A percentile compares a stretch with the other conserved stretches of the same genome.
These are phyloP conservation scores for Thunnus albacares DNA, from an alignment of 2,797 vertebrate species.

Conservation along the genomic window DNA sequence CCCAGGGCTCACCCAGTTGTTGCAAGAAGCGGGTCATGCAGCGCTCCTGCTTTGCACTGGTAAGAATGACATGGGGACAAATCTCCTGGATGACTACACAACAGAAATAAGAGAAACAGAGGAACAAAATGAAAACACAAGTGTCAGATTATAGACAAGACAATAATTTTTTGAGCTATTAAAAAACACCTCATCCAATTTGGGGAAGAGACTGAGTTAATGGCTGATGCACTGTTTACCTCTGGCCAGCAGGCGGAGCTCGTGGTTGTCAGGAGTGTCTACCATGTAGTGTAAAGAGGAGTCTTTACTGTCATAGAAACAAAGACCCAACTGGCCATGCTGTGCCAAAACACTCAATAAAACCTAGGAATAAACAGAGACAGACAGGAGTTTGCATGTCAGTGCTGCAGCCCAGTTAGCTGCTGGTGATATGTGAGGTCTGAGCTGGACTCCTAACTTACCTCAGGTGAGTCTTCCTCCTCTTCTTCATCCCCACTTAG, in stretches of 20 bases:
- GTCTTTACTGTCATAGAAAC: constrained; percentile 92
- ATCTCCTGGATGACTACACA: constrained; percentile 90
- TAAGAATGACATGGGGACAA: constrained; percentile 90
- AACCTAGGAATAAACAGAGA: constrained; percentile 74
- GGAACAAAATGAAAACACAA: neutral
- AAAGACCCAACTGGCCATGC: constrained; percentile 88
- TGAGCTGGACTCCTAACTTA: constrained; percentile 40
- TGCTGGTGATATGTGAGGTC: neutral
- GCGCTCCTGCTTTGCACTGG: constrained; percentile 95
- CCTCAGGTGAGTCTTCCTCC: constrained; percentile 73
- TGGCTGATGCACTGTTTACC: constrained; percentile 69
- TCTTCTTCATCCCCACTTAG: constrained; percentile 73
- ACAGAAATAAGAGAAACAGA: constrained; percentile 5
- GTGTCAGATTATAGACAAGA: neutral
- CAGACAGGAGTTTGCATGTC: neutral
- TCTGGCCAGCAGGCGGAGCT: constrained; percentile 90
- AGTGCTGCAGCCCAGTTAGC: neutral
- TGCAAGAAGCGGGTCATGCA: constrained; percentile 89
- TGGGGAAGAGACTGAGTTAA: neutral
- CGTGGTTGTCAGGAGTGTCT: constrained; percentile 88
- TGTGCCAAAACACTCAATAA: constrained; percentile 91
- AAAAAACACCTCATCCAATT: neutral
- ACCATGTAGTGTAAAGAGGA: constrained; percentile 91
- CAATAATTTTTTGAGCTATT: neutral
- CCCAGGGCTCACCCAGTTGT: constrained; percentile 84